Evolutionary conservation across 2,113 vertebrate species (phyloP).

Genomic region (western clawed frog (Xenopus tropicalis)): DNA sequence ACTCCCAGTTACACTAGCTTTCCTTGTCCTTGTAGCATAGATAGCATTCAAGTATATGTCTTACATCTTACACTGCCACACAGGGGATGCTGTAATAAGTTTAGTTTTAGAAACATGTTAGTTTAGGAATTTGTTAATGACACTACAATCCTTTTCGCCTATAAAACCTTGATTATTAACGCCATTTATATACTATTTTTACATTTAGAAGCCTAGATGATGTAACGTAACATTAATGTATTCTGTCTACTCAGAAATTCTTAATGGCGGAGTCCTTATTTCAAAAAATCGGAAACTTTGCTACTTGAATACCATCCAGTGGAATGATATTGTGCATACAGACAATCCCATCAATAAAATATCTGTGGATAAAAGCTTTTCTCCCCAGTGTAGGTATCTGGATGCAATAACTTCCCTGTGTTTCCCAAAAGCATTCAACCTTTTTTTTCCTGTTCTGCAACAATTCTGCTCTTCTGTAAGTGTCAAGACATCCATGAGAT

Average conservation of each 20-base stretch:
- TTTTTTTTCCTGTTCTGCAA: background rate
- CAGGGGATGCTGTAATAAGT: no score
- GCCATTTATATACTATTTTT: no score
- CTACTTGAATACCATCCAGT: conserved; percentile 81
- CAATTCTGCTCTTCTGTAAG: background rate
- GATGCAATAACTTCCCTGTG: background rate
- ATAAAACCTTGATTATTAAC: no score
- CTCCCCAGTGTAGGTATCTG: conserved; percentile 67
- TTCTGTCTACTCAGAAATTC: conserved; percentile 73
- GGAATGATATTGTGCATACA: conserved; percentile 78
- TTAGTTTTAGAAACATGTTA: no score
- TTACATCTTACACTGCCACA: no score
- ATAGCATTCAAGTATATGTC: no score
- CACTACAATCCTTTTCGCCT: no score
- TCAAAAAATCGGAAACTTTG: conserved; percentile 72
- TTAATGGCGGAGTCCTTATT: conserved; percentile 82
- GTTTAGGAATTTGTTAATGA: no score
- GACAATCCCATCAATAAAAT: conserved; percentile 55
- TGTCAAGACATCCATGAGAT: background rate
- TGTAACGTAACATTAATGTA: background rate
- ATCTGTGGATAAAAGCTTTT: conserved; percentile 51
- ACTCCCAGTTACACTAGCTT: no score
- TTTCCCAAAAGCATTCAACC: no score
- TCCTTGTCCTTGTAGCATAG: no score
- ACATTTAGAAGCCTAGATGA: background rate